A percentile compares a stretch with the other conserved stretches of the same genome.
Conservation (phyloP, 2,113 vertebrate genomes). For the Pteropus alecto region DNA sequence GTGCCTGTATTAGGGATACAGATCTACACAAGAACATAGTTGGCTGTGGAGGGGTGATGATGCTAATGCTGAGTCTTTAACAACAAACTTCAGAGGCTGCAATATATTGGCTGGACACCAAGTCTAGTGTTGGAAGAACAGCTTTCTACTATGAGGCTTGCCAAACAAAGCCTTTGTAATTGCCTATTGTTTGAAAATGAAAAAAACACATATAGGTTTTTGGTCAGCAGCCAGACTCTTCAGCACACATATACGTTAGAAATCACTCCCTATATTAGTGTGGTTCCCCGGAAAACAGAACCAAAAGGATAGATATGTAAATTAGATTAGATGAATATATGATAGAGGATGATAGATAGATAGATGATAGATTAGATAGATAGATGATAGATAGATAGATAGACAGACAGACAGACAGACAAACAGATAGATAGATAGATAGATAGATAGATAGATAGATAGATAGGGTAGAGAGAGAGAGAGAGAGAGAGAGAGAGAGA, state of each 20-base stretch:
- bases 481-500: no score
- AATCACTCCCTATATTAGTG: neutral
- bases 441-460: no score
- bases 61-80: neutral
- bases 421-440: no score
- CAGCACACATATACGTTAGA: neutral
- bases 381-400: neutral
- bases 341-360: neutral
- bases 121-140: neutral
- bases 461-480: no score
- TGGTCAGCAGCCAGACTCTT: neutral
- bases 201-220: neutral
- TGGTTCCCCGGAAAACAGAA: neutral
- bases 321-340: neutral
- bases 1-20: neutral
- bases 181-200: neutral
- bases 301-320: neutral
- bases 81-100: neutral
- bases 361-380: neutral
- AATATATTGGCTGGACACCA: neutral
- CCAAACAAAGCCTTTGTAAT: neutral
- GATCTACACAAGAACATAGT: neutral
- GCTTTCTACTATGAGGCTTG: neutral
- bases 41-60: neutral
- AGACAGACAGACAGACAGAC: neutral